These are phyloP conservation scores for Limonius californicus DNA, from an alignment of 1,140 invertebrate species.

Conservation along the genomic window DNA sequence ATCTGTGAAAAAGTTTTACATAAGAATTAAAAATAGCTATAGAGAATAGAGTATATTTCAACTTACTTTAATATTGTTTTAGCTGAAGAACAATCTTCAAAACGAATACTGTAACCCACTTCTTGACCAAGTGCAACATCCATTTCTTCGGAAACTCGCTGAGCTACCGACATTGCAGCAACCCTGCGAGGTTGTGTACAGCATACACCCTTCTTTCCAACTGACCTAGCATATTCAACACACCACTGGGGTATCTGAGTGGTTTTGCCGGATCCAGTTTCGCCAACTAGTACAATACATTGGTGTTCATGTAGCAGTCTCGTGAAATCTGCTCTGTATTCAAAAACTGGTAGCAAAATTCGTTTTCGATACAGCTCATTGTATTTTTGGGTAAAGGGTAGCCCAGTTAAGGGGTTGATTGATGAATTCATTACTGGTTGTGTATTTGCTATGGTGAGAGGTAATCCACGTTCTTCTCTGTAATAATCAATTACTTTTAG, in stretches of 20 bases:
- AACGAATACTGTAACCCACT: conserved; percentile 99
- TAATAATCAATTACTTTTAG: conserved; percentile 30
- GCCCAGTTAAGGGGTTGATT: conserved; percentile 66
- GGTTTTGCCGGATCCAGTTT: conserved; percentile 97
- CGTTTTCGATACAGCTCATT: conserved; percentile 85
- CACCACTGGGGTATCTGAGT: conserved; percentile 95
- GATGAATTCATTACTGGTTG: conserved; percentile 50
- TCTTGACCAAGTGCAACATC: conserved; percentile 92
- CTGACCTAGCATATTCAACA: conserved; percentile 78
- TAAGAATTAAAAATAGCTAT: too few relatives aligned
- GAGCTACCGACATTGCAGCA: conserved; percentile 98
- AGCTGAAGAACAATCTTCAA: conserved; percentile 96
- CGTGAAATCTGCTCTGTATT: conserved; percentile 96
- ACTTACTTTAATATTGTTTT: conserved; percentile 77
- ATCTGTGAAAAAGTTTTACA: too few relatives aligned
- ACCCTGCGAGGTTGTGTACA: conserved; percentile 98
- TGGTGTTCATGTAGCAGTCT: conserved; percentile 85
- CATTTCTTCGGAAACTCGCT: conserved; percentile 98
- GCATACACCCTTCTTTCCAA: conserved; percentile 80
- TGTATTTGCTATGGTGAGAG: conserved; percentile 32
- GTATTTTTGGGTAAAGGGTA: conserved; percentile 77
- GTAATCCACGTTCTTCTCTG: conserved; percentile 40
- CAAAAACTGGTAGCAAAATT: conserved; percentile 92
- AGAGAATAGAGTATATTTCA: too few relatives aligned
- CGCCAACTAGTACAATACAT: conserved; percentile 91